Conservation (phyloP, 2,113 vertebrate genomes). For the Lutjanus erythropterus region DNA sequence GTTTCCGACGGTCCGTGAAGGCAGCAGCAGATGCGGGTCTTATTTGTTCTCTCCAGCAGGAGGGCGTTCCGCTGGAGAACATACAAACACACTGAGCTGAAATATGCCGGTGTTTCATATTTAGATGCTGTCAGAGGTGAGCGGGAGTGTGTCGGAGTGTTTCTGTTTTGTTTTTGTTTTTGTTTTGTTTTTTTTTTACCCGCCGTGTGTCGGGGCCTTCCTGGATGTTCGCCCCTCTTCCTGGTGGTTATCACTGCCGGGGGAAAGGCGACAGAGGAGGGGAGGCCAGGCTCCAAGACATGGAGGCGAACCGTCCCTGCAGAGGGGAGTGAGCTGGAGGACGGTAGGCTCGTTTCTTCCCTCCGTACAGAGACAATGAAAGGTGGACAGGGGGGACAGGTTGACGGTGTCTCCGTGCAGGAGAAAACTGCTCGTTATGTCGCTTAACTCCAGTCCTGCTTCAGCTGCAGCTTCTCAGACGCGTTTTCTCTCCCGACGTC, state of each 20-base stretch:
- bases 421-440: neutral
- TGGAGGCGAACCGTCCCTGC: slow-evolving; percentile 67
- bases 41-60: slow-evolving; percentile 67
- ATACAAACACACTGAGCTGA: slow-evolving; percentile 12
- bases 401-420: neutral
- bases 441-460: neutral
- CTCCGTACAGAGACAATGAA: slow-evolving; percentile 54
- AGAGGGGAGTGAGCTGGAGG: slow-evolving; percentile 64
- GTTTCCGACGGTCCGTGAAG: slow-evolving; percentile 47
- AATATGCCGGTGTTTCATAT: slow-evolving; percentile 33
- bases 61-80: slow-evolving; percentile 72
- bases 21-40: slow-evolving; percentile 69
- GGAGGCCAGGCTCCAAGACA: slow-evolving; percentile 58
- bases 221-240: slow-evolving; percentile 45
- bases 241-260: slow-evolving; percentile 48
- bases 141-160: neutral
- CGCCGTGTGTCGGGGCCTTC: slow-evolving; percentile 7
- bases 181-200: neutral
- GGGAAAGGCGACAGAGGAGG: slow-evolving; percentile 54
- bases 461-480: slow-evolving; percentile 6
- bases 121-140: slow-evolving; percentile 17
- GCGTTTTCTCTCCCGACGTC: slow-evolving; percentile 27
- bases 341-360: slow-evolving; percentile 58
- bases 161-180: too few relatives aligned
- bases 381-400: slow-evolving; percentile 9